A percentile compares a stretch with the other conserved stretches of the same genome.
These are phyloP conservation scores for Diadophis punctatus DNA, from an alignment of 2,113 vertebrate species.

Conservation along the genomic window DNA sequence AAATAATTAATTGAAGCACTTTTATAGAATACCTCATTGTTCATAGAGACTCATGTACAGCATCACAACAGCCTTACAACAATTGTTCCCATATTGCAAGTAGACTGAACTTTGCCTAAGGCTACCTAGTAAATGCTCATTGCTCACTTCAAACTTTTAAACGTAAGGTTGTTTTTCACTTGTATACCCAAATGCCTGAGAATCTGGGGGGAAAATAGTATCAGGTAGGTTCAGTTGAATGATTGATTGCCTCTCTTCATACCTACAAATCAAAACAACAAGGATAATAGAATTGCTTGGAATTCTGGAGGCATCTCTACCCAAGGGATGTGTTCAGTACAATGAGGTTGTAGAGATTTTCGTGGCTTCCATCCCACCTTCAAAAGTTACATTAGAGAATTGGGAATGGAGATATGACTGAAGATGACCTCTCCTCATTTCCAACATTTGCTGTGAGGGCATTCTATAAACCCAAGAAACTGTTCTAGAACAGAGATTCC, in stretches of 20 bases:
- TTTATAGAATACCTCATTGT: neutral
- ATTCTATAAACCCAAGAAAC: neutral
- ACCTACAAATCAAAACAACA: neutral
- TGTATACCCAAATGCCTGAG: neutral
- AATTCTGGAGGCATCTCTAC: neutral
- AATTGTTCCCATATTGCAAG: neutral
- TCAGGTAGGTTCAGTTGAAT: constrained; percentile 8
- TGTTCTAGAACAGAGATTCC: no score
- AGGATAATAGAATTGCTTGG: neutral
- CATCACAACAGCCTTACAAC: neutral
- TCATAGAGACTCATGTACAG: neutral
- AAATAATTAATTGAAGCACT: neutral
- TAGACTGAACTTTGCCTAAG: neutral
- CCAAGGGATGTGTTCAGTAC: neutral
- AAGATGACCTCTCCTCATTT: neutral
- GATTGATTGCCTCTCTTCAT: rapidly evolving
- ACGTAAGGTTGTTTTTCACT: neutral
- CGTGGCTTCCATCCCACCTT: neutral
- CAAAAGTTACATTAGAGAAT: neutral
- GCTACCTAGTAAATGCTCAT: neutral
- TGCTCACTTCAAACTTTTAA: neutral
- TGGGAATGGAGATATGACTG: neutral
- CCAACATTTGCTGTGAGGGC: neutral
- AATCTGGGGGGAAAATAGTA: neutral
- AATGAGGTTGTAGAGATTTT: neutral